phyloP scores from a whole-genome alignment of 2,113 vertebrate genomes.

The Connochaetes taurinus region DNA sequence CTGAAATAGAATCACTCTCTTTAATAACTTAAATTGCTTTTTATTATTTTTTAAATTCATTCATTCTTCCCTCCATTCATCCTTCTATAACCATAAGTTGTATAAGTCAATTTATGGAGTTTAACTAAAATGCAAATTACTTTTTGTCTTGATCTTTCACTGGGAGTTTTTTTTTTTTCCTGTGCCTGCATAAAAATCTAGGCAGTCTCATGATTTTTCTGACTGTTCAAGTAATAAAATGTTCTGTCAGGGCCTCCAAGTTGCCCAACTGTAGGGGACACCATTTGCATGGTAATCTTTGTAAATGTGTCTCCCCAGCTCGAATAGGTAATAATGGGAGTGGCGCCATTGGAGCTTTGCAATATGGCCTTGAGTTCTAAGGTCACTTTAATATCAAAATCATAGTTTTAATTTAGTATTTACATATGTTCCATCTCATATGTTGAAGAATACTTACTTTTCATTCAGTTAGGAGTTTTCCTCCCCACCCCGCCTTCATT shows the following conservation, averaged over 20 bases:
- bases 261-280: neutral
- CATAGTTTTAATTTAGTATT: neutral
- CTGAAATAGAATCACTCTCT: neutral
- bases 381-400: neutral
- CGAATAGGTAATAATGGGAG: neutral
- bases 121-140: neutral
- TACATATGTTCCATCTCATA: neutral
- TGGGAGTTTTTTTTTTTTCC: neutral
- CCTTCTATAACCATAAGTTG: neutral
- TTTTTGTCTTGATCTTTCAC: neutral
- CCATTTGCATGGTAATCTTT: neutral
- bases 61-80: neutral
- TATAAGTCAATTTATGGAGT: neutral
- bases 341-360: neutral
- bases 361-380: neutral
- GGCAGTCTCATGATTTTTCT: neutral
- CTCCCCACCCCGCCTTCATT: fast-evolving
- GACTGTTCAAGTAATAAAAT: neutral
- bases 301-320: neutral
- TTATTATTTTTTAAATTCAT: neutral
- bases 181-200: neutral
- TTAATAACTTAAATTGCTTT: neutral
- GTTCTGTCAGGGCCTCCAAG: neutral
- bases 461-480: neutral
- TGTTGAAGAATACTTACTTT: neutral